Base-by-base conservation (phyloP, 2,888 invertebrate species). In the Antitype chi region DNA sequence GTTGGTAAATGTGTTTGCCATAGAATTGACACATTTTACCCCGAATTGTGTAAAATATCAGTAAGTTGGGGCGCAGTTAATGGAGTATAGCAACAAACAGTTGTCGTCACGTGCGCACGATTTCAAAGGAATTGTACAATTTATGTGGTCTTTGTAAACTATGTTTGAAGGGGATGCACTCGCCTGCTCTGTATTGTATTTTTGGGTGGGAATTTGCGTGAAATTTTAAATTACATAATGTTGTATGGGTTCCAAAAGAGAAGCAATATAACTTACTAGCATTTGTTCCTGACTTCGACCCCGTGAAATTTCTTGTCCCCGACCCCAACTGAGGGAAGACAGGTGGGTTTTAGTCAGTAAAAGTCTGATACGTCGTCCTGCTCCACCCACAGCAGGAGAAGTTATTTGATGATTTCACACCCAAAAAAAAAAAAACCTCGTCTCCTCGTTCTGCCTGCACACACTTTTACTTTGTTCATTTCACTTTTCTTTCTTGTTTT, bases 1-100 rank as follows among this genome's bases (percentile, higher is more conserved):
- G 55, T 55, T 90, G 92, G 94, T 78, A 66, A 73, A 79, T 80
- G 81, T 88, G 85, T 86, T 90, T 87, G 84, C 85, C 79, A 85
- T 89, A 88, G 78, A 83, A 87, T 85, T 85, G 89, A 90, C 90
- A 93, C 92, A 92, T 88, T 93, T 95, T 93, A 93, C 94, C 94
- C 94, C 91, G 91, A 92, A 94, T 91, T 82, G 87, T 87, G 77
- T 82, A 85, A 88, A 91, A 90, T 91, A 87, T 86, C 86, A 86
- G 82, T 88, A 84, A 89, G 88, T 88, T 85, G 89, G 92, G 94
- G 93, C 89, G 90, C 85, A 87, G 85, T 89, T 93, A 94, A 94
- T 94, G 93, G 92, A 91, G 92, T 92, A 92, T 89, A 88, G 90
- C 86, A 91, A 92, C 92, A 92, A 76, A 90, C 89, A 88, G 89